Base-by-base conservation (phyloP, 2,797 vertebrate genomes). In the Sebastes paucispinis region DNA sequence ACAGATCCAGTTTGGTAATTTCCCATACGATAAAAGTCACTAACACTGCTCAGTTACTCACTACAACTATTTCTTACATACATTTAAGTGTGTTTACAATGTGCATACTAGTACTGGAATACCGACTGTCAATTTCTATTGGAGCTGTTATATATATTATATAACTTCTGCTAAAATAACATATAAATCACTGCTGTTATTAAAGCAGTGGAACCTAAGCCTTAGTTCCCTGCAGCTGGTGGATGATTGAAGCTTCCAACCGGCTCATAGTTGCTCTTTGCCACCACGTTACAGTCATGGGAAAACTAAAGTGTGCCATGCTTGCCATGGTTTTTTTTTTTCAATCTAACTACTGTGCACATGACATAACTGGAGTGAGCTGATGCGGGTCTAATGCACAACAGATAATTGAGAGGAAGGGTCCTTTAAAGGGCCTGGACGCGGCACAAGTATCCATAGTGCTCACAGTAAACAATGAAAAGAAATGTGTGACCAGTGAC, bases 341-440 rank as follows among this genome's bases (percentile, higher is more conserved):
- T 82, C 87, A 86, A 57, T 69, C 80, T 36, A 68, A 78, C 77
- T 54, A 76, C 78, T 85, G 82, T 82, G 83, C 75, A 87, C 83
- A 88, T 87, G 80, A 88, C 91, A 94, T 93, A 89, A 86, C 91
- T 92, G 78, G 14, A 22, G 74, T 87, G 88, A 93, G 85, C 81
- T 79, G 89, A 91, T 80, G 93, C 90, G 69, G 65, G 12, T 79
- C 83, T 94, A 95, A 95, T 91, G 80, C 86, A 86, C 81, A 80
- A 72, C 75, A 82, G 87, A 87, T 88, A 84, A 90, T 89, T 92
- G 88, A 90, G 82, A 82, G 55, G 72, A 74, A 73, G 59, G 62
- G 65, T 83, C 52, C 80, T 87, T 91, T 75, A 88, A 91, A 87
- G 78, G 83, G 77, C 75, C 80, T 57, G 14, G 68, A 69, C 16